Percentiles rank a stretch among this genome's conserved stretches.
Evolutionary conservation across 2,113 vertebrate species (phyloP).

Genomic region (Coturnix japonica): DNA sequence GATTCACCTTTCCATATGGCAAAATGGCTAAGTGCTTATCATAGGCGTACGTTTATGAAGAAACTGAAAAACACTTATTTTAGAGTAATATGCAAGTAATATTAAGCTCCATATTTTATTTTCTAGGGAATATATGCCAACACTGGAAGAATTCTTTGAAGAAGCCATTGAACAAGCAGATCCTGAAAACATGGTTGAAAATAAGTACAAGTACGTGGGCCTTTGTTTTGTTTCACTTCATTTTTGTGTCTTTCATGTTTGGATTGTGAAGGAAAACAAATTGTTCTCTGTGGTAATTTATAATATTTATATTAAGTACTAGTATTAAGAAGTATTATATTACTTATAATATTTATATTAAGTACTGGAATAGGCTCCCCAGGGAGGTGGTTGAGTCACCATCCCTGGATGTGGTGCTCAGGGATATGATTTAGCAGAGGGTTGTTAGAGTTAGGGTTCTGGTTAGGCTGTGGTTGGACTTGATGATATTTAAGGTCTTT

Average conservation of each 20-base stretch:
- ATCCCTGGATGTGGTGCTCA: no score
- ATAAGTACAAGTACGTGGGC: slow-evolving; percentile 91
- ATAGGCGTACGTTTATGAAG: not conserved
- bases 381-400: no score
- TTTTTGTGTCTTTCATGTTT: not conserved
- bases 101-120: not conserved
- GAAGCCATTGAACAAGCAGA: slow-evolving; percentile 98
- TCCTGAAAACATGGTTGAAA: slow-evolving; percentile 97
- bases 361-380: no score
- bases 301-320: no score
- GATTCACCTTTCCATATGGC: not conserved
- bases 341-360: no score
- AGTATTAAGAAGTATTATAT: no score
- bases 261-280: not conserved
- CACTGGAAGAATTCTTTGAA: slow-evolving; percentile 95
- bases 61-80: not conserved
- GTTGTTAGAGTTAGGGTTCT: no score
- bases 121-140: slow-evolving; percentile 95
- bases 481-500: no score
- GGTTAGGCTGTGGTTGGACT: no score
- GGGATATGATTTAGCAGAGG: no score
- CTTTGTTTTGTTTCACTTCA: not conserved
- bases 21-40: not conserved
- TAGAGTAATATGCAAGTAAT: not conserved
- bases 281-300: not conserved